These are phyloP conservation scores for Varecia variegata DNA, from an alignment of 2,797 vertebrate genomes.

Conservation along the genomic window DNA sequence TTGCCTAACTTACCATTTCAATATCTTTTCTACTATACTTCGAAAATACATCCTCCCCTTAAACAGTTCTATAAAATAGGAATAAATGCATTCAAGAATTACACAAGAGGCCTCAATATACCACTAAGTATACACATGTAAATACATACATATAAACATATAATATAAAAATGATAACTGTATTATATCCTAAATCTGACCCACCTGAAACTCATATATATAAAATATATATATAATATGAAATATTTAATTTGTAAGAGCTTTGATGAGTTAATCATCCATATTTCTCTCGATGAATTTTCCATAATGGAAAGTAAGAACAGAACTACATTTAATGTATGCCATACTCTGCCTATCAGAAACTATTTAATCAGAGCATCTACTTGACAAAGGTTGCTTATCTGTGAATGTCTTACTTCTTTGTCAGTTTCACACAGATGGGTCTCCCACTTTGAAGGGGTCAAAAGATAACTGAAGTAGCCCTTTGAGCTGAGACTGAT, in stretches of 20 bases:
- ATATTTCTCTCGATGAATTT: neutral
- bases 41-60: neutral
- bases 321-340: neutral
- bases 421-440: neutral
- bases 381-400: neutral
- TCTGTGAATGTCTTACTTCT: neutral
- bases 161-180: neutral
- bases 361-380: neutral
- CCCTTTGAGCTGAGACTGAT: neutral
- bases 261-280: neutral
- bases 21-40: neutral
- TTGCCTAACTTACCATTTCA: neutral
- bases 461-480: neutral
- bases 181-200: neutral
- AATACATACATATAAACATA: neutral
- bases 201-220: neutral
- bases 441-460: neutral
- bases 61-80: neutral
- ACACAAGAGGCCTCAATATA: neutral
- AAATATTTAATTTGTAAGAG: neutral
- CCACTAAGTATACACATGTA: neutral
- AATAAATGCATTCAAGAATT: neutral
- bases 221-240: neutral
- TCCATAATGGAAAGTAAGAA: neutral
- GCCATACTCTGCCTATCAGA: neutral